These are phyloP conservation scores for Hiodon alosoides DNA, from an alignment of 2,113 vertebrate genomes.

Conservation along the genomic window DNA sequence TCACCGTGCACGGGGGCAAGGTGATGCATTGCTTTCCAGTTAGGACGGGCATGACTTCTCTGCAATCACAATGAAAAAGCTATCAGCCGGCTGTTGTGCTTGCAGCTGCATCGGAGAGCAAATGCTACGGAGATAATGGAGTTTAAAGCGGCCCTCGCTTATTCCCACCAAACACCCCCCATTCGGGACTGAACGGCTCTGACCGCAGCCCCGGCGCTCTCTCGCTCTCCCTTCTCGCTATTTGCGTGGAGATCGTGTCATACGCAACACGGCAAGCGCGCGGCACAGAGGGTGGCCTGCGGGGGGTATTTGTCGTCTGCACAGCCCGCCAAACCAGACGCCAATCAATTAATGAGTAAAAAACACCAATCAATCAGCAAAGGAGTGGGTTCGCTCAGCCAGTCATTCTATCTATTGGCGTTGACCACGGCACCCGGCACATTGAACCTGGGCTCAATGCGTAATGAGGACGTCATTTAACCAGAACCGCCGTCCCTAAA, in stretches of 20 bases:
- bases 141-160: constrained; percentile 19
- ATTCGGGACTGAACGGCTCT: background rate
- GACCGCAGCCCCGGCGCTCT: background rate
- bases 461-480: background rate
- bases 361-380: constrained; percentile 15
- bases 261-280: background rate
- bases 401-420: background rate
- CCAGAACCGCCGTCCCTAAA: background rate
- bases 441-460: background rate
- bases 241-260: background rate
- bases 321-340: too few relatives aligned
- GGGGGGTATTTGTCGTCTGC: too few relatives aligned
- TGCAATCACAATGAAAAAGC: constrained; percentile 29
- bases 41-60: constrained; percentile 17
- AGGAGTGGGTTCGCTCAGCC: background rate
- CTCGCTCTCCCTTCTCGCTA: background rate
- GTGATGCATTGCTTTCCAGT: constrained; percentile 24
- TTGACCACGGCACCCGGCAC: background rate
- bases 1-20: constrained; percentile 21
- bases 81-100: constrained; percentile 29
- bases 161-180: constrained; percentile 12
- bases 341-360: background rate
- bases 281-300: too few relatives aligned
- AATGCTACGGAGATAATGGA: constrained; percentile 29
- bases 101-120: constrained; percentile 26